These are phyloP conservation scores for Macrophya annulata DNA, from an alignment of 2,888 invertebrate genomes.

Conservation along the genomic window DNA sequence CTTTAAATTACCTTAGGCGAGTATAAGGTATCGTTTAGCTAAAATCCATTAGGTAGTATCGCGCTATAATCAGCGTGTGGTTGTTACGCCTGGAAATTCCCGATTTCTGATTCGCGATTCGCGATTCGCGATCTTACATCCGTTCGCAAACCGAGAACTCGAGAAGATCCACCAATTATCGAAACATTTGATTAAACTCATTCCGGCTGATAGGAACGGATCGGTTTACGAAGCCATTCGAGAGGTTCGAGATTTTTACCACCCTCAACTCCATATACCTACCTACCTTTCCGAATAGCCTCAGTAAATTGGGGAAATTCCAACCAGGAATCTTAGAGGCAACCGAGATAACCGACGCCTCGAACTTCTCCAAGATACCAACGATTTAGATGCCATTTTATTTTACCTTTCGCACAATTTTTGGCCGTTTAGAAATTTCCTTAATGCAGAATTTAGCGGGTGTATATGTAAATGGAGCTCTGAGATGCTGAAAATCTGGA, in stretches of 20 bases:
- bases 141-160: slow-evolving; percentile 17
- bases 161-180: slow-evolving; percentile 52
- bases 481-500: background rate
- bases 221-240: slow-evolving; percentile 49
- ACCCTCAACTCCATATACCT: background rate
- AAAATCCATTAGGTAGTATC: slow-evolving; percentile 39
- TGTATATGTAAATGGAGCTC: background rate
- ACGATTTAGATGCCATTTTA: background rate
- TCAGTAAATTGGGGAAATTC: slow-evolving; percentile 42
- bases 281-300: slow-evolving; percentile 9
- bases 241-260: slow-evolving; percentile 51
- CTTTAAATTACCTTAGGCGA: background rate
- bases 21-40: background rate
- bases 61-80: slow-evolving; percentile 17
- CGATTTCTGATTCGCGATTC: background rate
- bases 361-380: background rate
- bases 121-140: background rate
- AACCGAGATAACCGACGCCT: slow-evolving; percentile 7
- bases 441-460: background rate
- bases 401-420: background rate
- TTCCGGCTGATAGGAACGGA: slow-evolving; percentile 46
- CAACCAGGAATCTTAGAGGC: slow-evolving; percentile 6
- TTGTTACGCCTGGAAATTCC: background rate
- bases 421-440: background rate
- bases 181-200: slow-evolving; percentile 51